phyloP scores from a whole-genome alignment of 2,888 invertebrate species.

The Orchesella flavescens region DNA sequence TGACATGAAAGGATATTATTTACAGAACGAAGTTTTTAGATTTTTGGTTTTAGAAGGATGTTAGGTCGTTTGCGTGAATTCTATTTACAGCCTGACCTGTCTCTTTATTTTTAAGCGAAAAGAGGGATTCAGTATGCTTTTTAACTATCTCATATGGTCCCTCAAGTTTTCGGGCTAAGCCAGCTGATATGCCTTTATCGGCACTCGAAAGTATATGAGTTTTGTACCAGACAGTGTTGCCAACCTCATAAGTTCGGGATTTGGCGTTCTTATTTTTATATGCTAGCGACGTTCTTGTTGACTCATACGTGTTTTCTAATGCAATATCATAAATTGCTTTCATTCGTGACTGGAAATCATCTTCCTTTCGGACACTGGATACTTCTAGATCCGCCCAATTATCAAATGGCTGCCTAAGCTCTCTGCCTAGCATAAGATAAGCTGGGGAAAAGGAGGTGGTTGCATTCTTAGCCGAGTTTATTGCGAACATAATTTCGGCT shows the following conservation, averaged over 20 bases:
- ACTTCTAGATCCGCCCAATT: neutral
- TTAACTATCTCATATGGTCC: conserved; percentile 55
- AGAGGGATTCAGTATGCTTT: conserved; percentile 27
- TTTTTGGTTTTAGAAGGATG: neutral
- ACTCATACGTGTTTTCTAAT: conserved; percentile 26
- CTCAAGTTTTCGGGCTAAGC: conserved; percentile 22
- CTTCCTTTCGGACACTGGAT: no score
- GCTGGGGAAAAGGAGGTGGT: conserved; percentile 46
- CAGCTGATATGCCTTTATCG: conserved; percentile 32
- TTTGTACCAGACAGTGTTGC: conserved; percentile 39
- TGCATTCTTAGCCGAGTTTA: conserved; percentile 35
- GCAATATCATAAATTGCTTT: conserved; percentile 37
- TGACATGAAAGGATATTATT: no score
- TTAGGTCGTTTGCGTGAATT: conserved; percentile 50
- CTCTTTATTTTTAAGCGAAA: conserved; percentile 9
- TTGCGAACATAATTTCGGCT: conserved; percentile 50
- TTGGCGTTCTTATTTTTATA: conserved; percentile 44
- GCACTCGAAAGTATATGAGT: conserved; percentile 48
- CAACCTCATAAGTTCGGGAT: conserved; percentile 20
- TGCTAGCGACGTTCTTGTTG: neutral
- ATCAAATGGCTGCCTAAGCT: conserved; percentile 56
- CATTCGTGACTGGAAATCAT: conserved; percentile 14
- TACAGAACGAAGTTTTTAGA: no score
- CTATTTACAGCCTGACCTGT: neutral
- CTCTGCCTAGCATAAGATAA: conserved; percentile 48